Evolutionary conservation across 2,113 vertebrate species (phyloP).

Genomic region (Takifugu flavidus): DNA sequence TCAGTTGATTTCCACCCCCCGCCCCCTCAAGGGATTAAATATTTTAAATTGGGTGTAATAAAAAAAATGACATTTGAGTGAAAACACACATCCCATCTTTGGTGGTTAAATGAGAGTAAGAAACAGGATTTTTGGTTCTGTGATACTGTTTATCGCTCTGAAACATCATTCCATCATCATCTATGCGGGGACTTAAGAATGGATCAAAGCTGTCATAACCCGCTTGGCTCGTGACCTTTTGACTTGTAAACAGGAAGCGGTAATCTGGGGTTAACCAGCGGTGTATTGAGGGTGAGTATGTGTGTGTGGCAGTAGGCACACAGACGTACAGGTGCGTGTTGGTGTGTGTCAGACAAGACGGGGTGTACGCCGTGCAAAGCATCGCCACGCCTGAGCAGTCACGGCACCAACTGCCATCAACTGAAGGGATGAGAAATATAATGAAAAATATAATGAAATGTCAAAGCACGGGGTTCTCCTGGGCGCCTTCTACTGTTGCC

Average conservation of each 20-base stretch:
- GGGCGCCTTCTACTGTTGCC: conserved; percentile 45
- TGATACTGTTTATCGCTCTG: conserved; percentile 23
- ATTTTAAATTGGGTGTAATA: conserved; percentile 12
- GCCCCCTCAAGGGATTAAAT: too few species aligned
- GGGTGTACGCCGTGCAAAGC: conserved; percentile 58
- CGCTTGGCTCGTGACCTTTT: conserved; percentile 60
- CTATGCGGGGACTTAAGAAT: conserved; percentile 25
- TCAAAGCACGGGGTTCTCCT: conserved; percentile 66
- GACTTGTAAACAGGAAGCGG: conserved; percentile 66
- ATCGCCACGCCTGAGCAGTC: conserved; percentile 66
- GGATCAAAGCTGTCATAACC: conserved; percentile 54
- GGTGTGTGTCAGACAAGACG: conserved; percentile 45
- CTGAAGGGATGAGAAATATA: conserved; percentile 73
- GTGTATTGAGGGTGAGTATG: conserved; percentile 30
- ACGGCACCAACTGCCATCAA: conserved; percentile 68
- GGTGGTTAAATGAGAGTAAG: conserved; percentile 17
- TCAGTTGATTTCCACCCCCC: too few species aligned
- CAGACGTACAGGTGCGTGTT: conserved; percentile 29
- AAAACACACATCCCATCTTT: conserved; percentile 17
- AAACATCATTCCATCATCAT: conserved; percentile 11
- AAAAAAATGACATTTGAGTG: conserved; percentile 28
- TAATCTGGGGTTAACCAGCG: conserved; percentile 58
- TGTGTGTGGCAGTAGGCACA: conserved; percentile 13
- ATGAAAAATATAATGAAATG: conserved; percentile 79
- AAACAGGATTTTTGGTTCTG: conserved; percentile 27